A percentile compares a stretch with the other conserved stretches of the same genome.
Conservation (phyloP, 2,797 vertebrate genomes). For the Phalloptychus januarius region DNA sequence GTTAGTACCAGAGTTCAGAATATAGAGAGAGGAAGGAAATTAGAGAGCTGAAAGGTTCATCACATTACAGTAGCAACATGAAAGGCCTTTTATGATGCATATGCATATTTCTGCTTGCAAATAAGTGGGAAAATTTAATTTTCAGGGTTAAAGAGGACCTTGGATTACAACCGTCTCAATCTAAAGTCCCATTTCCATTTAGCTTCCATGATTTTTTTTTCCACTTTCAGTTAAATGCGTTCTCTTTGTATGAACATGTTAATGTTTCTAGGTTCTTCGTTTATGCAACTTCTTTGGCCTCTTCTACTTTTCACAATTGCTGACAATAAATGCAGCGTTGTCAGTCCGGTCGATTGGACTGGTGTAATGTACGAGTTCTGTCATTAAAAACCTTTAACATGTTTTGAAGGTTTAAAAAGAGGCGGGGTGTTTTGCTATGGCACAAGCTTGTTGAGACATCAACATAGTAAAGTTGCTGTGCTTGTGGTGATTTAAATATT, state of each 20-base stretch:
- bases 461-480: not conserved
- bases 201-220: not conserved
- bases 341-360: not conserved
- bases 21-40: not conserved
- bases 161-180: not conserved
- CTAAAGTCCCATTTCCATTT: not conserved
- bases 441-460: not conserved
- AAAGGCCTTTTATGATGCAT: not conserved
- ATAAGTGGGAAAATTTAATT: not conserved
- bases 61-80: not conserved
- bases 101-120: not conserved
- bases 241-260: not conserved
- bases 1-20: too few species aligned
- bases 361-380: not conserved
- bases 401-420: not conserved
- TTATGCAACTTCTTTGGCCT: not conserved
- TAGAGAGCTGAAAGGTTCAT: not conserved
- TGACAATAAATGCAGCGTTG: not conserved
- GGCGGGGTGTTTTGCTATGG: not conserved
- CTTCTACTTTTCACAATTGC: not conserved
- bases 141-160: not conserved
- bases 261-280: not conserved
- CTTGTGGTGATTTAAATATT: not conserved
- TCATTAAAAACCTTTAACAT: not conserved
- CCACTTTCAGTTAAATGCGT: not conserved